A percentile compares a stretch with the other conserved stretches of the same genome.
These are phyloP conservation scores for Eulemur coronatus DNA, from an alignment of 2,797 vertebrate genomes.

Conservation along the genomic window DNA sequence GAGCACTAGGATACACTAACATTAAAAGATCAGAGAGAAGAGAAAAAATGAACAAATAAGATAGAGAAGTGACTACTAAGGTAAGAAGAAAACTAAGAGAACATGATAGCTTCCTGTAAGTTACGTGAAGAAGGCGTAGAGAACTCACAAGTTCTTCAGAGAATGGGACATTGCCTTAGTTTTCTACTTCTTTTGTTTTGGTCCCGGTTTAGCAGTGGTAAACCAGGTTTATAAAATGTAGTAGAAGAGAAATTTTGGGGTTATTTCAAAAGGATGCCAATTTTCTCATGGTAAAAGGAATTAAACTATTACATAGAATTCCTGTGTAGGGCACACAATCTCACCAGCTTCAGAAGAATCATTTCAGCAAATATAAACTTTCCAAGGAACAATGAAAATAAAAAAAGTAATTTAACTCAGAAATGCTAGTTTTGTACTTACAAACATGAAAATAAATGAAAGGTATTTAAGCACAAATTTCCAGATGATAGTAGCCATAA, in stretches of 20 bases:
- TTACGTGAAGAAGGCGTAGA: neutral
- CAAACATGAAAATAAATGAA: slow-evolving; percentile 55
- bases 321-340: neutral
- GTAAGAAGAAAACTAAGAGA: neutral
- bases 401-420: neutral
- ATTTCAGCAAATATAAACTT: slow-evolving; percentile 48
- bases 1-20: neutral
- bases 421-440: slow-evolving; percentile 22
- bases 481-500: slow-evolving; percentile 9
- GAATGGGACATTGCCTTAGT: neutral
- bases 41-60: neutral
- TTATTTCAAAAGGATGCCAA: slow-evolving; percentile 24
- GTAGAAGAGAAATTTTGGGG: neutral
- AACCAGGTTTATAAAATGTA: neutral
- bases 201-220: neutral
- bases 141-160: neutral
- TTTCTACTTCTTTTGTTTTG: neutral
- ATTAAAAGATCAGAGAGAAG: neutral
- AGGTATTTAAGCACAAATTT: slow-evolving; percentile 43
- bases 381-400: slow-evolving; percentile 29
- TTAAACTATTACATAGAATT: slow-evolving; percentile 7
- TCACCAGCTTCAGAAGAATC: slow-evolving; percentile 11
- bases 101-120: neutral
- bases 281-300: slow-evolving; percentile 12
- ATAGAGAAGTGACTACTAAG: neutral